Conservation (phyloP, 2,888 invertebrate genomes). For the Synergus japonicus region DNA sequence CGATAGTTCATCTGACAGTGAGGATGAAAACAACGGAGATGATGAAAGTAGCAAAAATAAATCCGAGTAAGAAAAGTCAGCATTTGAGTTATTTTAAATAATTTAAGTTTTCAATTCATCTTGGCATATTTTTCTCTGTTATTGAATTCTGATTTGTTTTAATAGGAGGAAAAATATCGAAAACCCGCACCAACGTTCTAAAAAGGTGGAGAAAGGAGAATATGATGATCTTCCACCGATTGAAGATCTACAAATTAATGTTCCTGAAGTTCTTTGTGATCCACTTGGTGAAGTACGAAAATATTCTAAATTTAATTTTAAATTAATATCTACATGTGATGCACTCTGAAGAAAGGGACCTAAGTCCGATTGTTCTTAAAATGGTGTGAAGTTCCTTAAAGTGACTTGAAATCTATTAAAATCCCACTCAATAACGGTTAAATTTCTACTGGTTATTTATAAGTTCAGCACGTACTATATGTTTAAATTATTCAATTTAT, state of each 20-base stretch:
- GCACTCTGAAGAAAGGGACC: too few relatives aligned
- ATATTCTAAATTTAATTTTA: not conserved
- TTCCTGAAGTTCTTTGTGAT: slow-evolving; percentile 86
- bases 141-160: slow-evolving; percentile 45
- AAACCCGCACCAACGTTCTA: not conserved
- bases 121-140: not conserved
- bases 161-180: slow-evolving; percentile 43
- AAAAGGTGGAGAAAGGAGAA: slow-evolving; percentile 77
- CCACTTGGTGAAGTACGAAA: slow-evolving; percentile 84
- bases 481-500: slow-evolving; percentile 56
- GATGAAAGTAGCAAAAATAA: slow-evolving; percentile 50
- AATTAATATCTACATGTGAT: not conserved
- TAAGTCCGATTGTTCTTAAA: too few relatives aligned
- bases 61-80: slow-evolving; percentile 43
- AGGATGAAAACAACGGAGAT: slow-evolving; percentile 35
- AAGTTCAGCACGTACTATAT: not conserved
- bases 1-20: slow-evolving; percentile 45
- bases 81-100: not conserved
- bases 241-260: slow-evolving; percentile 87
- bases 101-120: not conserved
- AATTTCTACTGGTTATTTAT: too few relatives aligned
- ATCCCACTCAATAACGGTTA: too few relatives aligned
- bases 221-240: slow-evolving; percentile 89
- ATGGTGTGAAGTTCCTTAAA: too few relatives aligned
- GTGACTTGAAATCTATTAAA: too few relatives aligned